Evolutionary conservation across 1,140 invertebrate genomes (phyloP), one percentile per base, ranked within the genome.

Genomic region (Panonychus citri): DNA sequence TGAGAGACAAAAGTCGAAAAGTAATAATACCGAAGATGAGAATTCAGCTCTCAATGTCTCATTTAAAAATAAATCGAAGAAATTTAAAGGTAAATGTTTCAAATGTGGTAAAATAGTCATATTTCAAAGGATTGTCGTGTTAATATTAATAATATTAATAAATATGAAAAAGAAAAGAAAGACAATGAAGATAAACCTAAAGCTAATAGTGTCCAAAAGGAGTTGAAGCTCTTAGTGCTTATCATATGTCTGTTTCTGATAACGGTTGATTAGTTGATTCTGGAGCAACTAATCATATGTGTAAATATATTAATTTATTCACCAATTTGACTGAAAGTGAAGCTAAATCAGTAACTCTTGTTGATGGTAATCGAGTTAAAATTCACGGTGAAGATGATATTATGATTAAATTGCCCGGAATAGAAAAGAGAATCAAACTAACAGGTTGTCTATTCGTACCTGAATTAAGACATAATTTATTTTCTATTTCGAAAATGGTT

Each of bases 221-320:
- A n/a, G 4, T 5, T 34, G 30, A 34, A 12, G 30, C 30, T 12
- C 12, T 34, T 5, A 34, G 4, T 4, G 30, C 12, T n/a, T n/a
- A n/a, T 34, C 30, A 34, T 34, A 12, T 5, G 12, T 5, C 4
- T 34, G 30, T 7, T 4, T 7, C 42, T n/a, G 17, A 15, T 17
- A 7, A 40, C 5, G 28, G 21, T n/a, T 54, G 53, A 28, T n/a
- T 3, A 5, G 28, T 42, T 3, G 53, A 54, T 40, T 7, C 4
- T 37, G 53, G 53, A 19, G 53, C 53, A 3, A 54, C 28, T 3
- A 34, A 24, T 27, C 53, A 54, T 26, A 54, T 54, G 53, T 25
- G 13, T 13, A 5, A 8, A 8, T 12, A 28, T 4, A 10, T 27
- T n/a, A 28, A 54, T 19, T 54, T 4, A 15, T 34, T 54, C 53